phyloP scores from a whole-genome alignment of 2,113 vertebrate species.

The Mesoclemmys tuberculata region DNA sequence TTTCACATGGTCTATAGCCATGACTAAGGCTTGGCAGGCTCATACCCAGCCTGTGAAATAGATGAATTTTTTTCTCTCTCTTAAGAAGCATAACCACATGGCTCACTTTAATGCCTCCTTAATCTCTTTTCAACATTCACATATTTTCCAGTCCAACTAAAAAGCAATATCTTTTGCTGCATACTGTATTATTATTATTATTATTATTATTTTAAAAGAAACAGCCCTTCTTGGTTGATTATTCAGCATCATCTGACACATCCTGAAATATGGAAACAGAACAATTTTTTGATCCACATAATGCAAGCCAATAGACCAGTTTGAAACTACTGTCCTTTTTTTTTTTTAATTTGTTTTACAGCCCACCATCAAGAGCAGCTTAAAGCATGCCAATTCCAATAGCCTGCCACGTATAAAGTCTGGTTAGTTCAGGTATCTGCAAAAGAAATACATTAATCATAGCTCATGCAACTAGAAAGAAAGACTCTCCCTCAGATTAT shows the following conservation, averaged over 20 bases:
- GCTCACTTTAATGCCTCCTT: constrained; percentile 50
- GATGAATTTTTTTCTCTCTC: constrained; percentile 18
- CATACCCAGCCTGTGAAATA: constrained; percentile 30
- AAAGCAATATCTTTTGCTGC: background rate
- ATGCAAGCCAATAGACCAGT: constrained; percentile 26
- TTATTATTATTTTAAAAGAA: background rate
- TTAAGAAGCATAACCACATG: constrained; percentile 45
- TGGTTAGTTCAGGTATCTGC: background rate
- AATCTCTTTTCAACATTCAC: constrained; percentile 60
- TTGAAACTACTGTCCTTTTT: background rate
- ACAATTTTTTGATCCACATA: background rate
- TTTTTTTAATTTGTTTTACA: background rate
- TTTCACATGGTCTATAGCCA: constrained; percentile 14
- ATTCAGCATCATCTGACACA: constrained; percentile 1
- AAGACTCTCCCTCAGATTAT: background rate
- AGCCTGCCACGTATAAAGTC: background rate
- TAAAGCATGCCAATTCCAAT: background rate
- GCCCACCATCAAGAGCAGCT: background rate
- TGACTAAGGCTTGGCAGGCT: constrained; percentile 44
- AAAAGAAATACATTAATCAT: background rate
- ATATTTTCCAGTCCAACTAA: background rate
- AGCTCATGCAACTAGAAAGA: background rate
- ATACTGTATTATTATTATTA: background rate
- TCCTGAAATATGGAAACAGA: background rate
- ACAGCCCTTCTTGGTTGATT: background rate